Percentiles rank a stretch among this genome's conserved stretches.
These are phyloP conservation scores for Datnioides undecimradiatus DNA, from an alignment of 2,113 vertebrate genomes.

Conservation along the genomic window DNA sequence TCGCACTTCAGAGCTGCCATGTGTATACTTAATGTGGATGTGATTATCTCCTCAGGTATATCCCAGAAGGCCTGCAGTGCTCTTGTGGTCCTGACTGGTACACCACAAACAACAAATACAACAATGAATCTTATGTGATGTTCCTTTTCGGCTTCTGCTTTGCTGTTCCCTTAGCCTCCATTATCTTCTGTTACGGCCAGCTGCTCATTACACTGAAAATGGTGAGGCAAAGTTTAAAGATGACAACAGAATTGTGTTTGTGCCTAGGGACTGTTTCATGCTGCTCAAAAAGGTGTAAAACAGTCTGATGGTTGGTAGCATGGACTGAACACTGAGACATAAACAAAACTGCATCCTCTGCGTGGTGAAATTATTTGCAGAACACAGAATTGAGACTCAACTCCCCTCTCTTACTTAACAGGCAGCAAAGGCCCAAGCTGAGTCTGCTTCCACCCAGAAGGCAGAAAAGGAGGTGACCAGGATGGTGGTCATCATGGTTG, in stretches of 20 bases:
- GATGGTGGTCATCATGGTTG: conserved; percentile 84
- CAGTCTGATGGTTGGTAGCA: neutral
- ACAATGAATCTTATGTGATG: conserved; percentile 85
- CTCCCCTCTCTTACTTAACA: conserved; percentile 18
- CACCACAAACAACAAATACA: conserved; percentile 84
- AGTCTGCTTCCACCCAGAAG: conserved; percentile 83
- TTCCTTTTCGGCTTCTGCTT: conserved; percentile 87
- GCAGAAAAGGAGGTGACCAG: conserved; percentile 83
- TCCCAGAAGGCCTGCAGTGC: conserved; percentile 85
- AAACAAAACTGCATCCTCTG: neutral
- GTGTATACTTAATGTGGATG: neutral
- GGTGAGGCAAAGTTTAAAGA: conserved; percentile 61
- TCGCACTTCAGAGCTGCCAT: neutral
- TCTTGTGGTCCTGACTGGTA: conserved; percentile 86
- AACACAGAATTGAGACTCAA: neutral
- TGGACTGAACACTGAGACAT: neutral
- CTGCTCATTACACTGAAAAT: conserved; percentile 83
- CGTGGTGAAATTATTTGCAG: neutral
- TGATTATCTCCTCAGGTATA: conserved; percentile 74
- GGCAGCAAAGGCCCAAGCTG: conserved; percentile 81
- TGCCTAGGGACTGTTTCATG: too few species aligned
- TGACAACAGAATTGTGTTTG: neutral
- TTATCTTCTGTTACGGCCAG: conserved; percentile 81
- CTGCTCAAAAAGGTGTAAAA: neutral
- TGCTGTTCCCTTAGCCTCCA: conserved; percentile 73